Percentiles rank a stretch among this genome's conserved stretches.
Evolutionary conservation across 1,140 invertebrate species (phyloP).

Genomic region (Solen grandis): DNA sequence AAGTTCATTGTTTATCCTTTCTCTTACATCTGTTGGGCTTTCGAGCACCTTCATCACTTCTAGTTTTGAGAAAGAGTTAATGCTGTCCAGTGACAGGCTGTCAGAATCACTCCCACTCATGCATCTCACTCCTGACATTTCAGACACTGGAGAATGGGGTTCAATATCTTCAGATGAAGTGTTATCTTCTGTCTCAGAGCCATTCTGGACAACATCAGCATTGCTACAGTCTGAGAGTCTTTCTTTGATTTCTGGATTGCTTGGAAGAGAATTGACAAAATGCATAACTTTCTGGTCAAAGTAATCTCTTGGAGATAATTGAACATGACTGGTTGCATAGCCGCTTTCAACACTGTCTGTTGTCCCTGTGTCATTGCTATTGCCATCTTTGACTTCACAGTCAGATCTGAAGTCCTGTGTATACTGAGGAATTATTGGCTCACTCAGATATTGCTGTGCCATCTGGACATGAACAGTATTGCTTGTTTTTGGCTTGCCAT

Average conservation of each 20-base stretch:
- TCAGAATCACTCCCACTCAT: conserved; percentile 49
- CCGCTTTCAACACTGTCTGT: conserved; percentile 46
- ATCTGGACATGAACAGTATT: neutral
- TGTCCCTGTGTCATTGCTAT: conserved; percentile 19
- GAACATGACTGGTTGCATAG: conserved; percentile 43
- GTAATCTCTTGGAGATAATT: conserved; percentile 33
- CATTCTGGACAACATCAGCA: conserved; percentile 29
- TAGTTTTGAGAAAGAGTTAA: conserved; percentile 24
- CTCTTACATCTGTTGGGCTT: conserved; percentile 39
- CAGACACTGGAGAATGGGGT: neutral
- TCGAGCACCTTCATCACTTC: conserved; percentile 51
- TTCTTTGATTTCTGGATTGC: conserved; percentile 42
- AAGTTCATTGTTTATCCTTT: conserved; percentile 20
- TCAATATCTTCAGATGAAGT: neutral
- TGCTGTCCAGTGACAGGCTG: conserved; percentile 9
- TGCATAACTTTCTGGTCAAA: conserved; percentile 42
- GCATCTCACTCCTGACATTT: conserved; percentile 25
- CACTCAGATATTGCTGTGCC: conserved; percentile 5
- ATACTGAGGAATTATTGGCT: conserved; percentile 12
- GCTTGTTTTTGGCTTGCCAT: neutral
- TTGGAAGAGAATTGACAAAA: conserved; percentile 51
- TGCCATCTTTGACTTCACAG: neutral
- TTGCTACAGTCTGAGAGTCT: conserved; percentile 28
- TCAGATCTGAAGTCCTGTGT: conserved; percentile 20
- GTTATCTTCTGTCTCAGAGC: conserved; percentile 33